Base-by-base conservation (phyloP, 2,113 vertebrate genomes). In the Ammodramus savannarum region DNA sequence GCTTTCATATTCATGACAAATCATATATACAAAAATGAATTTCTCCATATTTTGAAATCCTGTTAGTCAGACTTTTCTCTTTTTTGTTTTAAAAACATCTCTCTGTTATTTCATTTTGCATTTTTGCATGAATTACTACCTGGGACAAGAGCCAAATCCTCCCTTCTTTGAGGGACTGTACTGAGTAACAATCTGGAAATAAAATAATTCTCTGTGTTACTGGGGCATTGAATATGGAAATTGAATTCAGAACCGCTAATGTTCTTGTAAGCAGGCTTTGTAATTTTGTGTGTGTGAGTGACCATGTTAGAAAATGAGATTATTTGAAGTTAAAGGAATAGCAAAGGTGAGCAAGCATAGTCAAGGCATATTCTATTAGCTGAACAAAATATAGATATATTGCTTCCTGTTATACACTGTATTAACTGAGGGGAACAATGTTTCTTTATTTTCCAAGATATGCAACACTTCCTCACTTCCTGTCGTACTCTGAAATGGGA, bases 401-500 rank as follows among this genome's bases (percentile, higher is more conserved):
- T 77, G 16, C 14, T 86, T 39, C 16, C 38, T 94, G 16, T 62
- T 68, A 17, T 0, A 27, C 3, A 5, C 16, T 41, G 21, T 79
- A 41, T 51, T 85, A 72, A 57, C 22, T 58, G 41, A 67, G 23
- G 21, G 26, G 22, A 67, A 16, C 18, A 41, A 4, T 46, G 38
- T 39, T 39, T 51, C 36, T 75, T 36, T 72, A 39, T 83, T 91
- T 79, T 80, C 23, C 19, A 39, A 66, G 38, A 14, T 51, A 17
- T 0, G 8, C 18, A 48, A 13, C 6, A 5, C 23, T 85, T 76
- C 19, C 9, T 62, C 8, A 1, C 32, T 65, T 85, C 8, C 6
- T 44, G 3, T 41, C 10, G 16, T 48, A 0, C 25, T 86, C 39
- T 71, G 73, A 78, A 84, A 25, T 52, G 0, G 0, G 21, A 25